phyloP scores from a whole-genome alignment of 2,113 vertebrate species.

The Megaleporinus macrocephalus region DNA sequence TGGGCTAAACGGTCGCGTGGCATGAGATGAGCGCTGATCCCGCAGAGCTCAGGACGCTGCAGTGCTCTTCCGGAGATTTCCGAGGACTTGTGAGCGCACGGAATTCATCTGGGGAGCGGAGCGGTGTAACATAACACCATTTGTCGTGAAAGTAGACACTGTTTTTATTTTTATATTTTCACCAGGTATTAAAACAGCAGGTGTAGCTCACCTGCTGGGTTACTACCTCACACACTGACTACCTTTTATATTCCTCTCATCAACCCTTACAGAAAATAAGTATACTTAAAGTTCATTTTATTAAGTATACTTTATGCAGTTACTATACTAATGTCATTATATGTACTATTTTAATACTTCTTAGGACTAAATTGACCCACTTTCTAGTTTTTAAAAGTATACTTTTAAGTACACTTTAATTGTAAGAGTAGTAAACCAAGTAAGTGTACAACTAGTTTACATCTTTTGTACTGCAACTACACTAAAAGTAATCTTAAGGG shows the following conservation, averaged over 20 bases:
- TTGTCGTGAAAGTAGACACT: not conserved
- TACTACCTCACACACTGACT: not conserved
- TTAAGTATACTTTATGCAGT: no score
- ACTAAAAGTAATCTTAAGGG: no score
- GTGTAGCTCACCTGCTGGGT: not conserved
- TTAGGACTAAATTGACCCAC: no score
- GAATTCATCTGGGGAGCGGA: not conserved
- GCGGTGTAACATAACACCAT: not conserved
- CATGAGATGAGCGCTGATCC: slow-evolving; percentile 17
- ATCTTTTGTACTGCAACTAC: no score
- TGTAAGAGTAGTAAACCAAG: no score
- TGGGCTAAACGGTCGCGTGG: slow-evolving; percentile 11
- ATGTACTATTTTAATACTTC: no score
- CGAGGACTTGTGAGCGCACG: not conserved
- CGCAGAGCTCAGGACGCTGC: not conserved
- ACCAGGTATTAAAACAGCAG: slow-evolving; percentile 8
- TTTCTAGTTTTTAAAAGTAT: no score
- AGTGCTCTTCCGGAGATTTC: not conserved
- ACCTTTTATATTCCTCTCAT: slow-evolving; percentile 8
- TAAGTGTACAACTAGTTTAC: no score
- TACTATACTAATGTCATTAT: no score
- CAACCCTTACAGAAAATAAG: not conserved
- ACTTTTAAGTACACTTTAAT: no score
- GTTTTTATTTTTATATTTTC: no score
- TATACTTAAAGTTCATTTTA: no score